Conservation (phyloP, 2,797 vertebrate species). For the Coilia nasus region DNA sequence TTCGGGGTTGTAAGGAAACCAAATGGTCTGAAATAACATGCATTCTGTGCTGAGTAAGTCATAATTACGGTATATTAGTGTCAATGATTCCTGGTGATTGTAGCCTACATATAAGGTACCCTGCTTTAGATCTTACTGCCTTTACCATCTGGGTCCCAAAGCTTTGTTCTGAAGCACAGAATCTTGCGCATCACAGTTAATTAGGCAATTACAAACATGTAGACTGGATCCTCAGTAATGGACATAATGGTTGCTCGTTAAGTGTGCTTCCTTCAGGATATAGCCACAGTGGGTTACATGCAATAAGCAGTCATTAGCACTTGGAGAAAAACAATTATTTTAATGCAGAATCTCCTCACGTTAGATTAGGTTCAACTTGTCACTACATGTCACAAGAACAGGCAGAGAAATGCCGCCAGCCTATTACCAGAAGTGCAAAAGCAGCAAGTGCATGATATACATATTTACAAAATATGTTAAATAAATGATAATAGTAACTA, state of each 20-base stretch:
- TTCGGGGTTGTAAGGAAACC: too few relatives aligned
- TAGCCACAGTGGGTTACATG: background rate
- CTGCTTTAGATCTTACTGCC: background rate
- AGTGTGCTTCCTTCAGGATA: too few relatives aligned
- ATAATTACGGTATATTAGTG: too few relatives aligned
- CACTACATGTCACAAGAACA: too few relatives aligned
- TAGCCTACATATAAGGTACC: background rate
- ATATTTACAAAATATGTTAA: too few relatives aligned
- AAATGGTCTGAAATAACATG: too few relatives aligned
- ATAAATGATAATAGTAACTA: too few relatives aligned
- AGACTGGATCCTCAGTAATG: background rate
- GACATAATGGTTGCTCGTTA: background rate
- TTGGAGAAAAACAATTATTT: background rate
- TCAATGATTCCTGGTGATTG: background rate
- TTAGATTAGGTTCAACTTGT: too few relatives aligned
- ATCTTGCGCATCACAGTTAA: background rate
- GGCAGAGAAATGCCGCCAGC: too few relatives aligned
- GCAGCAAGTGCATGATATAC: too few relatives aligned
- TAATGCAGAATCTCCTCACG: background rate
- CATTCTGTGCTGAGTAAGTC: too few relatives aligned
- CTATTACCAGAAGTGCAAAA: too few relatives aligned
- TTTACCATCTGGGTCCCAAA: background rate
- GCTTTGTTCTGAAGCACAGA: background rate
- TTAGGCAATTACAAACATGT: background rate
- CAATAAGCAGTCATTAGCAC: background rate